phyloP scores from a whole-genome alignment of 2,113 vertebrate species.

The Cairina moschata region DNA sequence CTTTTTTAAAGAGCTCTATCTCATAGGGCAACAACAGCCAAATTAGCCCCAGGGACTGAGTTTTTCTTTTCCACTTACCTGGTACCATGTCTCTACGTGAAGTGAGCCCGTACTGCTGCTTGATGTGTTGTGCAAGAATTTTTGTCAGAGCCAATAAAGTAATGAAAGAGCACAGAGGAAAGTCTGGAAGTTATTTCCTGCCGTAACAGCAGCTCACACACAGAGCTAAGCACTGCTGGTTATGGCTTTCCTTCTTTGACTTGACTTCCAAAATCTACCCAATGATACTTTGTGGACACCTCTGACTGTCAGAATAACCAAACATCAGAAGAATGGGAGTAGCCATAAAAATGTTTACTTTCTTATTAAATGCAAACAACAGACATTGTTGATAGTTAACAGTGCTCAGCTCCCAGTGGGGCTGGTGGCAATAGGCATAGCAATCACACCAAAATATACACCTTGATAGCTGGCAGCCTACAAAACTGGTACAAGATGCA shows the following conservation, averaged over 20 bases:
- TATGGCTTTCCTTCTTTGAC: background rate
- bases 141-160: background rate
- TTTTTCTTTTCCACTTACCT: background rate
- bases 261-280: background rate
- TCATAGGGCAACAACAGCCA: background rate
- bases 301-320: background rate
- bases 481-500: background rate
- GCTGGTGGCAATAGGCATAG: background rate
- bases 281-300: fast-evolving
- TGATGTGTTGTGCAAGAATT: background rate
- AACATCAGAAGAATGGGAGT: background rate
- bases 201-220: background rate
- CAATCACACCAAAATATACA: background rate
- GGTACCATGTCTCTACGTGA: background rate
- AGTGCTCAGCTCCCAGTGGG: background rate
- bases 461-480: background rate
- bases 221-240: background rate
- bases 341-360: background rate
- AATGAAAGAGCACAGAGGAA: background rate
- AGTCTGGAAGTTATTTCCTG: background rate
- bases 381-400: background rate
- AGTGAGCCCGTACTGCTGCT: background rate
- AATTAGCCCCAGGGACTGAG: background rate
- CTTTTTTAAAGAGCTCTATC: background rate
- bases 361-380: background rate